Base-by-base conservation (phyloP, 2,888 invertebrate genomes). In the Chromoteleia sp. region DNA sequence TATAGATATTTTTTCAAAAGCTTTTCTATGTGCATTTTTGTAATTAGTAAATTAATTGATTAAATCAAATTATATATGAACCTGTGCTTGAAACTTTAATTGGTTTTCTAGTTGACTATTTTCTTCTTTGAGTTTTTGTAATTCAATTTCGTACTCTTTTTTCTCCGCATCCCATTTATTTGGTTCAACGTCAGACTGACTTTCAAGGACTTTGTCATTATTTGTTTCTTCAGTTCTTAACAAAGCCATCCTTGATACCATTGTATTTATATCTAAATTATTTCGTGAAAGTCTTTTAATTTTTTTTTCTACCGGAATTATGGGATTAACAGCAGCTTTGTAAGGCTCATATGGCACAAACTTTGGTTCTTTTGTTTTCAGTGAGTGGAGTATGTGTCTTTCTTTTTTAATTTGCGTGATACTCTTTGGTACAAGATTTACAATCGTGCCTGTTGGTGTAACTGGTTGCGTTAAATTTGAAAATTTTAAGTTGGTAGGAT, bases 291-390 rank as follows among this genome's bases (percentile, higher is more conserved):
- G 88, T 87, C 92, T 92, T 63, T 86, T 89, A 15, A 89, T 87
- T 59, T 92, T 91, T 80, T 93, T 90, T 81, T 92, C 91, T 33
- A 84, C 84, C 0, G 95, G 94, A 15, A 95, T 93, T 81, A 97
- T 96, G 5, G 96, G 96, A 88, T 95, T 96, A 0, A 97, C 95
- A 58, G 97, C 97, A 12, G 95, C 97, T 87, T 97, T 95, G 88
- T 97, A 97, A 0, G 97, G 97, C 88, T 98, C 97, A 85, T 96
- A 97, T 0, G 97, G 97, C 33, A 98, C 94, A 91, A 97, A 97
- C 89, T 96, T 97, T 0, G 97, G 96, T 84, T 95, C 95, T 87
- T 94, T 93, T 0, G 92, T 92, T 87, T 95, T 95, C 8, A 94
- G 91, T 58, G 90, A 89, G 81, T 85, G 86, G 2, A 89, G 79